Conservation (phyloP, 2,113 vertebrate genomes). For the Aspiorhynchus laticeps region DNA sequence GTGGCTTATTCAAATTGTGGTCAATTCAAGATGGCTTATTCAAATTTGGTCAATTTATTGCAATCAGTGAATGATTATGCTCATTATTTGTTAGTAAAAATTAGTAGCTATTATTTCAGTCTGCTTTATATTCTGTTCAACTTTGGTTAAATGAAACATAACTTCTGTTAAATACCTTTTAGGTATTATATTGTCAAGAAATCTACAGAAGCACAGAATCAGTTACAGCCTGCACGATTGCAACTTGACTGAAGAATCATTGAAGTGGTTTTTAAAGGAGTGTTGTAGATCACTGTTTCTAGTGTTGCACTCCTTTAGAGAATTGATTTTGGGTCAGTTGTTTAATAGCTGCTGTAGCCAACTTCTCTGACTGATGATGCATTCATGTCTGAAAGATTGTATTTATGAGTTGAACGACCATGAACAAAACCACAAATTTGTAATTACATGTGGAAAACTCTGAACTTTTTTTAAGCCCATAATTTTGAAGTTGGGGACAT, state of each 20-base stretch:
- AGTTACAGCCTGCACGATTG: not conserved
- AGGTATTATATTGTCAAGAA: not conserved
- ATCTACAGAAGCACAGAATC: not conserved
- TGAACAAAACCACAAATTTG: too few species aligned
- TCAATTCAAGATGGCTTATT: not conserved
- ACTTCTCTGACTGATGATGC: constrained; percentile 1
- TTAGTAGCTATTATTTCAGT: not conserved
- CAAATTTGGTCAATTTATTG: not conserved
- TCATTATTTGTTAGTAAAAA: not conserved
- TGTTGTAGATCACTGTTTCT: not conserved
- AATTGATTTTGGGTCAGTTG: constrained; percentile 1
- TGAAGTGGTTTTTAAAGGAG: not conserved
- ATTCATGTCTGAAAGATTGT: not conserved
- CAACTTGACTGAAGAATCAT: not conserved
- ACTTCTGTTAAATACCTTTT: not conserved
- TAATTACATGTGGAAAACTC: not conserved
- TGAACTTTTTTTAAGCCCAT: not conserved
- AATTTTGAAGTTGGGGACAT: not conserved
- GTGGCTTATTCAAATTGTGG: not conserved
- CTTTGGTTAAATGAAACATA: not conserved
- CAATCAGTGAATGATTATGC: not conserved
- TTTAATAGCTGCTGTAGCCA: constrained; percentile 19
- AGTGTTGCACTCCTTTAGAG: not conserved
- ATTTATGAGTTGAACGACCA: not conserved
- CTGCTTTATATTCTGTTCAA: not conserved